Evolutionary conservation across 2,113 vertebrate genomes (phyloP).

Genomic region (Cebus imitator): DNA sequence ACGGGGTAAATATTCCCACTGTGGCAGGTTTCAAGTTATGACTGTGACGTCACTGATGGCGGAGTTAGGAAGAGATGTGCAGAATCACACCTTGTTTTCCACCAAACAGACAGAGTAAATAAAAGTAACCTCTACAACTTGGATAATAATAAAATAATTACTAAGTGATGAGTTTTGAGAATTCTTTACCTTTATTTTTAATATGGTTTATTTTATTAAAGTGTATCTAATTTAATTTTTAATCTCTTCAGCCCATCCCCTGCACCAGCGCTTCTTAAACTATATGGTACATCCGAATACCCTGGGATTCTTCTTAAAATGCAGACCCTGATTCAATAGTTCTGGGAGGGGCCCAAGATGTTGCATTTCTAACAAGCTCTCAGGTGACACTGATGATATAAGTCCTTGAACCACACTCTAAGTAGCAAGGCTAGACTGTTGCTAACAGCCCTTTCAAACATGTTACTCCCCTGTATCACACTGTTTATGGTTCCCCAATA

Average conservation of each 20-base stretch:
- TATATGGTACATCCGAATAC: background rate
- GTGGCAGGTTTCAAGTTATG: background rate
- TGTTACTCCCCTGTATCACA: background rate
- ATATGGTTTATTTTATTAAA: background rate
- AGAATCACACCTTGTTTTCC: background rate
- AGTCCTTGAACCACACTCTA: background rate
- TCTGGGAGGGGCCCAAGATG: background rate
- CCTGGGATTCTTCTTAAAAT: background rate
- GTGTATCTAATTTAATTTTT: background rate
- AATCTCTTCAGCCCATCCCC: background rate
- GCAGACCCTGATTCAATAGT: background rate
- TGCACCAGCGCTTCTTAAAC: background rate
- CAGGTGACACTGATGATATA: rapidly evolving
- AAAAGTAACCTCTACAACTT: background rate
- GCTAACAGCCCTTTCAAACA: background rate
- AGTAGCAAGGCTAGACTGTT: background rate
- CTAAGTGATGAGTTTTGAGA: background rate
- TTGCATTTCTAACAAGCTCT: background rate
- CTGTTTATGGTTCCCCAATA: background rate
- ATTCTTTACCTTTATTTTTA: background rate
- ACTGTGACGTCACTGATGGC: rapidly evolving
- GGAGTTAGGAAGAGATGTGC: background rate
- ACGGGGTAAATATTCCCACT: background rate
- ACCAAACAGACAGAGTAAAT: background rate
- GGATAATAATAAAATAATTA: background rate